Conservation (phyloP, 1,140 invertebrate species). For the Leptinotarsa texana region DNA sequence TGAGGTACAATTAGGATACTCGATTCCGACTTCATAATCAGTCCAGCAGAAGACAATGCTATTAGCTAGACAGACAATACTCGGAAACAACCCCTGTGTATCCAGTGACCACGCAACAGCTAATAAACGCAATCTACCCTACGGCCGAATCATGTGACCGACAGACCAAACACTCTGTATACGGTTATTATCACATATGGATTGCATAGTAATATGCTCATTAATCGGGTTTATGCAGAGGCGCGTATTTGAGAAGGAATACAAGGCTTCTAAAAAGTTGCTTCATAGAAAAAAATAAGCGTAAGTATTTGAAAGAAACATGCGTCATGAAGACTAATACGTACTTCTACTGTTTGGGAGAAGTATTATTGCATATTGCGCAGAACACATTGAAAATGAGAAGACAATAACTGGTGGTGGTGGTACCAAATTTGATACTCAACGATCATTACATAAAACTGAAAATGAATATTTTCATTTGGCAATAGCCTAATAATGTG, state of each 20-base stretch:
- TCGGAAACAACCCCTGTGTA: background rate
- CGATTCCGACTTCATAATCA: background rate
- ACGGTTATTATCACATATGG: slow-evolving; percentile 31
- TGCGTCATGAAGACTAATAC: too few relatives aligned
- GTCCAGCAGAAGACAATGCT: slow-evolving; percentile 8
- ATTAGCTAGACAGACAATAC: slow-evolving; percentile 5
- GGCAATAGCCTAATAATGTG: too few relatives aligned
- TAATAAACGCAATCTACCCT: background rate
- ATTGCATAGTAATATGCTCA: slow-evolving; percentile 11
- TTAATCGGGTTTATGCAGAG: background rate
- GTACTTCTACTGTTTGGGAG: too few relatives aligned
- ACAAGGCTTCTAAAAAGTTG: background rate
- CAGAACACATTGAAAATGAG: too few relatives aligned
- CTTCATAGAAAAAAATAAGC: background rate
- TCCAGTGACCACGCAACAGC: slow-evolving; percentile 9
- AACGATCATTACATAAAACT: too few relatives aligned
- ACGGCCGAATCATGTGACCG: slow-evolving; percentile 16
- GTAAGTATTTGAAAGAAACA: too few relatives aligned
- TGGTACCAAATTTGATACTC: too few relatives aligned
- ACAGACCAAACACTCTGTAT: slow-evolving; percentile 29
- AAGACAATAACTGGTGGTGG: too few relatives aligned
- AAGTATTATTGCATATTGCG: too few relatives aligned
- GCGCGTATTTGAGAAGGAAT: background rate
- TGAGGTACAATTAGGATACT: too few relatives aligned
- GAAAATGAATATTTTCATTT: too few relatives aligned